phyloP scores from a whole-genome alignment of 1,140 invertebrate genomes.

The Papilio helenus region DNA sequence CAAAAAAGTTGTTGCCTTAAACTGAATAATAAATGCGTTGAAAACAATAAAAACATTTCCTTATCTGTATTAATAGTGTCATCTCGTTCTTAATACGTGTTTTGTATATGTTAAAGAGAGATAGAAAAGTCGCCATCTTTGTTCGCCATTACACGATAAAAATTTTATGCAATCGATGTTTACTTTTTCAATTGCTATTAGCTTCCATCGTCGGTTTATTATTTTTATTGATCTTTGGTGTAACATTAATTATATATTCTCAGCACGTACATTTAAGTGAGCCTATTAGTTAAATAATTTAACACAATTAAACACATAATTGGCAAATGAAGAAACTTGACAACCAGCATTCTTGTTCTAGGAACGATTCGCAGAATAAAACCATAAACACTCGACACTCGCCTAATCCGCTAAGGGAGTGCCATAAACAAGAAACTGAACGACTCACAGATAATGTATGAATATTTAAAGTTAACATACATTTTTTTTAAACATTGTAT shows the following conservation, averaged over 20 bases:
- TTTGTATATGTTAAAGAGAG: not conserved
- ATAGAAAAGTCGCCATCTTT: conserved; percentile 13
- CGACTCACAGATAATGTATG: conserved; percentile 9
- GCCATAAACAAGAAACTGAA: no score
- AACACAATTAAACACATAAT: conserved; percentile 37
- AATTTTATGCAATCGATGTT: conserved; percentile 34
- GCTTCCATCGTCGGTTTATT: no score
- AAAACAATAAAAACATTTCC: conserved; percentile 37
- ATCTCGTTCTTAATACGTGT: not conserved
- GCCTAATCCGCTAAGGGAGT: no score
- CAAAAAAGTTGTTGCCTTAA: conserved; percentile 15
- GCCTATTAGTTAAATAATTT: conserved; percentile 40
- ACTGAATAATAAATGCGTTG: conserved; percentile 26
- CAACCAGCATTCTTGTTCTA: not conserved
- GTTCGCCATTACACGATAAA: conserved; percentile 3
- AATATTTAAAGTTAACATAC: conserved; percentile 12
- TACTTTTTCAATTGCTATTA: not conserved
- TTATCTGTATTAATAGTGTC: conserved; percentile 15
- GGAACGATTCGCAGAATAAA: no score
- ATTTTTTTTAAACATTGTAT: no score
- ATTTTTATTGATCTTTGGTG: not conserved
- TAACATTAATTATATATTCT: not conserved
- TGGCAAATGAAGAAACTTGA: conserved; percentile 29
- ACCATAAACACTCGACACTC: no score
- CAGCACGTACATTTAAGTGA: conserved; percentile 26